Conservation (phyloP, 2,888 invertebrate genomes). For the Lycaena phlaeas region DNA sequence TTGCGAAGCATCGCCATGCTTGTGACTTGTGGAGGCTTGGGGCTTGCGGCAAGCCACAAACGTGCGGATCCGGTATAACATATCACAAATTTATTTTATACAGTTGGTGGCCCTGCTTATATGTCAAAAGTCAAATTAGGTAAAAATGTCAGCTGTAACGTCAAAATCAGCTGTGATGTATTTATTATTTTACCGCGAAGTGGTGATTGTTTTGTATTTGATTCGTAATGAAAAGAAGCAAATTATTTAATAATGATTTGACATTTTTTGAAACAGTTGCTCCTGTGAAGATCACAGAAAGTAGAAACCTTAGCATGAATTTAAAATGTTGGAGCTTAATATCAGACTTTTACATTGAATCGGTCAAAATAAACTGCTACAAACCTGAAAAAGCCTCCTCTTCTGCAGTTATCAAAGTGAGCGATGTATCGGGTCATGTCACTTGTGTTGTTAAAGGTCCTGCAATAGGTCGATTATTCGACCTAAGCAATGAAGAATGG, state of each 20-base stretch:
- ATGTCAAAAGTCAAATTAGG: too few relatives aligned
- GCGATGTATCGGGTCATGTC: conserved; percentile 48
- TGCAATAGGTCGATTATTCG: conserved; percentile 45
- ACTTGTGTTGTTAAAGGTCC: conserved; percentile 48
- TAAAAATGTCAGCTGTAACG: too few relatives aligned
- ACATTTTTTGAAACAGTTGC: conserved; percentile 30
- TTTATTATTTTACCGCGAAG: too few relatives aligned
- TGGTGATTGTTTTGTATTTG: too few relatives aligned
- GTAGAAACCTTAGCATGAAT: conserved; percentile 33
- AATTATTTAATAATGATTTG: neutral
- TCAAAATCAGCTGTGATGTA: too few relatives aligned
- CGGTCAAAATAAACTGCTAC: conserved; percentile 48
- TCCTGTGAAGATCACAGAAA: conserved; percentile 49
- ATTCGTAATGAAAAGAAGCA: conserved; percentile 14
- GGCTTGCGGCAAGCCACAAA: too few relatives aligned
- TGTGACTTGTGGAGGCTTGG: too few relatives aligned
- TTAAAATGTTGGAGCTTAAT: conserved; percentile 48
- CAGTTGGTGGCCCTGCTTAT: too few relatives aligned
- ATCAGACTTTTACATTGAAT: conserved; percentile 53
- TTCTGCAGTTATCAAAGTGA: conserved; percentile 45
- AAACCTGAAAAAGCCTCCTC: conserved; percentile 32
- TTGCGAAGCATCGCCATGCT: too few relatives aligned
- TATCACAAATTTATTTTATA: too few relatives aligned
- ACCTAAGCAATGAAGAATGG: conserved; percentile 46
- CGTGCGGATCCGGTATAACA: too few relatives aligned